Evolutionary conservation across 92 coral and sea anemone genomes (phyloP).

Genomic region (Epizoanthus scotinus): DNA sequence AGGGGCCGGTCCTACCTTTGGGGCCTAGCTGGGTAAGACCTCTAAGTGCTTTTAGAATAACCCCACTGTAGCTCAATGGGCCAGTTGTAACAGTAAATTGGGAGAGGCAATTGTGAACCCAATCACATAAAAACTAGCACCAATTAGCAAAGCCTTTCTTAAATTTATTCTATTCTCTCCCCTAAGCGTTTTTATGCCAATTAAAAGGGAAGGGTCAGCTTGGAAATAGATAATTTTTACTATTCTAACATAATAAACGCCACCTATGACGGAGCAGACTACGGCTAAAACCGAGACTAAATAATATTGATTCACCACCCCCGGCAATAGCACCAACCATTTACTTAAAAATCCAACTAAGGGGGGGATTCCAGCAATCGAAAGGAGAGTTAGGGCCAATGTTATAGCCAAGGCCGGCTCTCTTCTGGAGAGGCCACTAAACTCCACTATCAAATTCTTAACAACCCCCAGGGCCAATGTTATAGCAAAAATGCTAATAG

Average conservation of each 20-base stretch:
- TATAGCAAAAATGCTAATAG: conserved; percentile 68
- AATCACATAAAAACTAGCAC: conserved; percentile 67
- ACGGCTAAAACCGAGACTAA: conserved; percentile 67
- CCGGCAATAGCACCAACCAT: conserved; percentile 71
- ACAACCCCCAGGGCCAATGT: conserved; percentile 60
- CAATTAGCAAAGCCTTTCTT: conserved; percentile 73
- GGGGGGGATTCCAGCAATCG: conserved; percentile 83
- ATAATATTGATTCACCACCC: conserved; percentile 57
- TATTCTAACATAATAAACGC: conserved; percentile 82
- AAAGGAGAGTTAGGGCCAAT: conserved; percentile 66
- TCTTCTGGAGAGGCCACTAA: conserved; percentile 71
- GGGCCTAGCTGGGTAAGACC: too few relatives aligned
- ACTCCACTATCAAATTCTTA: conserved; percentile 65
- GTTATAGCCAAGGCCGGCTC: conserved; percentile 66
- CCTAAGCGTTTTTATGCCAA: conserved; percentile 52
- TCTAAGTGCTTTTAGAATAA: conserved; percentile 34
- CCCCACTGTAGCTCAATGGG: conserved; percentile 63
- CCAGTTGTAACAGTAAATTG: conserved; percentile 54
- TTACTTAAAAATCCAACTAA: conserved; percentile 79
- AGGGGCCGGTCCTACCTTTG: too few relatives aligned
- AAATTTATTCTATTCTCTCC: conserved; percentile 69
- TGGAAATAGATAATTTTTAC: conserved; percentile 74
- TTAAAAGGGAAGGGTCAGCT: conserved; percentile 49
- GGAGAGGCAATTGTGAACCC: conserved; percentile 70
- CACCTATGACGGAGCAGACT: conserved; percentile 73